A percentile compares a stretch with the other conserved stretches of the same genome.
phyloP scores from a whole-genome alignment of 2,797 vertebrate genomes.

The Vultur gryphus region DNA sequence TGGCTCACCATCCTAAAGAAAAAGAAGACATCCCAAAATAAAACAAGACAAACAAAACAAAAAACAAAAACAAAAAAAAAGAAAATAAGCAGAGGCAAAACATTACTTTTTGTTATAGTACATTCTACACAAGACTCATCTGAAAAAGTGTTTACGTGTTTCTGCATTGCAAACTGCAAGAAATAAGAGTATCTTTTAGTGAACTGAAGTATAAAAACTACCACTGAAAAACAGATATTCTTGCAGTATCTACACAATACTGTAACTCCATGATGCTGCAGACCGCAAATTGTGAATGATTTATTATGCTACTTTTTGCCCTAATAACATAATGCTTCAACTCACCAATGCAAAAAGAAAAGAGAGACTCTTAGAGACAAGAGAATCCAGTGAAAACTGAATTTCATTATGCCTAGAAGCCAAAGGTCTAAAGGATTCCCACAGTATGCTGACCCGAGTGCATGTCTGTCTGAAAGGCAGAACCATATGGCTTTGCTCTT shows the following conservation, averaged over 20 bases:
- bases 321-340: background rate
- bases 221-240: background rate
- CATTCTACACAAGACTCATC: background rate
- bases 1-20: conserved; percentile 84
- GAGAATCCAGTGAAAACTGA: background rate
- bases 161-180: background rate
- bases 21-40: background rate
- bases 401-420: background rate
- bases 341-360: background rate
- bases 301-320: background rate
- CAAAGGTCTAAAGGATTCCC: background rate
- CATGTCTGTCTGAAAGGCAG: background rate
- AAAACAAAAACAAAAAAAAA: background rate
- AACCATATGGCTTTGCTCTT: background rate
- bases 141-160: background rate
- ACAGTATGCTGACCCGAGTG: rapidly evolving
- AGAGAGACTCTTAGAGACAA: background rate
- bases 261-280: background rate
- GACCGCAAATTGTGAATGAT: background rate
- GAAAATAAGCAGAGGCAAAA: background rate
- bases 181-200: background rate
- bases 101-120: background rate
- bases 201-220: background rate
- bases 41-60: background rate
- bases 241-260: background rate